Evolutionary conservation across 2,888 invertebrate species (phyloP).

Genomic region (Epinotia demarniana): DNA sequence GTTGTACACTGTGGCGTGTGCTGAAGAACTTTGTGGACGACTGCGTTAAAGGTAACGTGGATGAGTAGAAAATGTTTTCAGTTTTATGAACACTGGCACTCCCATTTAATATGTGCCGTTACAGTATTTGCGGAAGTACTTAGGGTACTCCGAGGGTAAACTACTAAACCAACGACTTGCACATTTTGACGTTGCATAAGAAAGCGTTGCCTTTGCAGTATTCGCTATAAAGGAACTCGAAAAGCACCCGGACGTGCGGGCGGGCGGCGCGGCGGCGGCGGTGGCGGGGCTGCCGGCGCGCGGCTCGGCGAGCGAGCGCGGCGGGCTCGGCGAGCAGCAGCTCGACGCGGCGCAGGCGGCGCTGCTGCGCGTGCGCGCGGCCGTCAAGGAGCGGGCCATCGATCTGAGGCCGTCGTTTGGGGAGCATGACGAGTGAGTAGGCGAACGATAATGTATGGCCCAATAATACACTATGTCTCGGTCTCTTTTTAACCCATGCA

Average conservation of each 20-base stretch:
- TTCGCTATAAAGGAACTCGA: constrained; percentile 88
- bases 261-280: constrained; percentile 63
- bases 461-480: too few species aligned
- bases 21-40: not conserved
- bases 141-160: too few species aligned
- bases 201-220: constrained; percentile 69
- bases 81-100: too few species aligned
- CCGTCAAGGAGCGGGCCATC: constrained; percentile 85
- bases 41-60: not conserved
- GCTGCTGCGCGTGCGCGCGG: constrained; percentile 86
- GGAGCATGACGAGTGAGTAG: constrained; percentile 87
- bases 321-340: constrained; percentile 52
- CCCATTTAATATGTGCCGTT: too few species aligned
- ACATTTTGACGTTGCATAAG: too few species aligned
- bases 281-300: constrained; percentile 82
- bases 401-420: constrained; percentile 88
- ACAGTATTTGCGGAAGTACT: too few species aligned
- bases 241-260: constrained; percentile 85
- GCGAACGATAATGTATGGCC: too few species aligned
- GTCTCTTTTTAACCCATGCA: too few species aligned
- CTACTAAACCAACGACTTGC: too few species aligned
- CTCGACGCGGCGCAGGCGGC: constrained; percentile 86
- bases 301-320: constrained; percentile 63
- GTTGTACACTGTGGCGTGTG: not conserved
- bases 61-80: too few species aligned